Percentiles rank a stretch among this genome's conserved stretches.
Evolutionary conservation across 2,113 vertebrate species (phyloP).

Genomic region (Callocephalon fimbriatum): DNA sequence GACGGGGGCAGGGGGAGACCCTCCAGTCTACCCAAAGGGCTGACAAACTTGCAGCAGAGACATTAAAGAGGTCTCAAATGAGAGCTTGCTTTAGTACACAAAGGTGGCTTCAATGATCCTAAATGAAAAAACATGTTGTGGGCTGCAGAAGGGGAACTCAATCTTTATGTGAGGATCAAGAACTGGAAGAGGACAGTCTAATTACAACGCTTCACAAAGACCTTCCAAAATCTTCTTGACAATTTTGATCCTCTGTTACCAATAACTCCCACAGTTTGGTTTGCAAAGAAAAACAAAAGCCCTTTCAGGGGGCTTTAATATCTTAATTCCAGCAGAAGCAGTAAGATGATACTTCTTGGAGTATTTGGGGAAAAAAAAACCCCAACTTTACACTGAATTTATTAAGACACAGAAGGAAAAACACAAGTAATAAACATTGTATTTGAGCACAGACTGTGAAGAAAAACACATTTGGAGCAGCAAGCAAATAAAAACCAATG

Average conservation of each 20-base stretch:
- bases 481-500: conserved; percentile 8
- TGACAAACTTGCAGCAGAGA: background rate
- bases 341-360: background rate
- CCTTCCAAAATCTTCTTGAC: background rate
- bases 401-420: conserved; percentile 37
- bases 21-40: background rate
- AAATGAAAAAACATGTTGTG: background rate
- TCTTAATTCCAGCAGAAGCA: background rate
- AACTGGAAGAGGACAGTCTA: background rate
- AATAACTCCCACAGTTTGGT: background rate
- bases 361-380: background rate
- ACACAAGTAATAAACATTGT: conserved; percentile 17
- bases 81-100: background rate
- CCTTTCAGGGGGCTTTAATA: background rate
- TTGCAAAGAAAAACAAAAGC: background rate
- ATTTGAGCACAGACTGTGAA: background rate
- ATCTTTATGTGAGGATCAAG: background rate
- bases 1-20: fast-evolving
- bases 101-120: background rate
- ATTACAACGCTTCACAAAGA: background rate
- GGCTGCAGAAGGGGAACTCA: background rate
- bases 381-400: background rate
- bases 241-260: background rate
- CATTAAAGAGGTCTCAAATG: background rate
- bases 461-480: background rate